Base-by-base conservation (phyloP, 2,888 invertebrate species). In the Latrodectus elegans region DNA sequence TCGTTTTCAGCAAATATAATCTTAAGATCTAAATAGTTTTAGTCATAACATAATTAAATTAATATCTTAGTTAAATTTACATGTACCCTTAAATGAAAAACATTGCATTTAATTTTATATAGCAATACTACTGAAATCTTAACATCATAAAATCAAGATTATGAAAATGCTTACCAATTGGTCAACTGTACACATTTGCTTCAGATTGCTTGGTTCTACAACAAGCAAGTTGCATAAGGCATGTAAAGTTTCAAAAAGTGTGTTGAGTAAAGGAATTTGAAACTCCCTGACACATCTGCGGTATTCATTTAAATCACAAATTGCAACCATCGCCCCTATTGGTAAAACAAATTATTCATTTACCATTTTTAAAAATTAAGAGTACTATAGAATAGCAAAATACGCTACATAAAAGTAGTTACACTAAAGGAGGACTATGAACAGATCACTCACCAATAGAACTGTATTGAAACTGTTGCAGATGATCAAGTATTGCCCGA, bases 221-320 rank as follows among this genome's bases (percentile, higher is more conserved):
- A 98, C 94, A 90, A 99, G 94, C 87, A 99, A 94, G 93, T 99
- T 99, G 92, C 98, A 99, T 75, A 99, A 94, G 4, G 98, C 97
- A 92, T 99, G 98, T 70, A 99, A 94, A 38, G 97, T 96, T 93
- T 99, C 98, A 93, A 99, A 99, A n/a, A 99, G 93, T 86, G 96
- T 95, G 71, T 95, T 95, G 65, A 98, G 96, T 77, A 97, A 93
- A 4, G 95, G 94, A 11, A 97, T 95, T 81, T 95, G 94, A 84
- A 95, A 93, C 74, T 95, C 95, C 91, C 96, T 95, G n/a, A 95
- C 95, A 91, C 96, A 97, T 90, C 96, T 96, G 26, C 98, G 94
- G 92, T 99, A 99, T 92, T 99, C 99, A 91, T 98, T 98, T 90
- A 99, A 96, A 94, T 99, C 99, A 93, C 98, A 99, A 90, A 99